Base-by-base conservation (phyloP, 2,113 vertebrate species). In the Channa maculata region DNA sequence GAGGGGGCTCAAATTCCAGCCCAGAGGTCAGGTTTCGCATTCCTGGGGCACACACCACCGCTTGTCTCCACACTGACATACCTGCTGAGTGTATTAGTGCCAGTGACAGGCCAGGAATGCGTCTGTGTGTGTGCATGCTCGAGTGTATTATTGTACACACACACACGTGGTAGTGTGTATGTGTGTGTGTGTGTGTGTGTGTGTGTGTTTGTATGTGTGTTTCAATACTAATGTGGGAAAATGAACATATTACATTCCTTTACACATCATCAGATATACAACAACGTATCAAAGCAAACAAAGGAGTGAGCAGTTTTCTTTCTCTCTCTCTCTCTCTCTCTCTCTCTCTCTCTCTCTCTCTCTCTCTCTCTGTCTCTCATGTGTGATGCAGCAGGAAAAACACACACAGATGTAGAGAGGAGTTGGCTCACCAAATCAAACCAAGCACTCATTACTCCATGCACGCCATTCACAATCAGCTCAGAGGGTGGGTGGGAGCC, bases 11-110 rank as follows among this genome's bases (percentile, higher is more conserved):
- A 71, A 80, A 91, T 93, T 91, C 89, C 88, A 87, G 80, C 74
- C 77, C 64, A 81, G 84, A 88, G 93, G 92, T 94, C 91, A 91
- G 88, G 85, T 94, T 94, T 92, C 92, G 72, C 94, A 94, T 95
- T 95, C 94, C 92, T 90, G 89, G 88, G 91, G 80, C 77, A 86
- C 89, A 90, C 89, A 93, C 88, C 86, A 84, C 85, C 59, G 90
- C 86, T 90, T 92, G 91, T 92, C 86, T 93, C 90, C 89, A 87
- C 79, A 72, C 88, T 85, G 85, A 90, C 91, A 93, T 94, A 93
- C 92, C 93, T 93, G 89, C 86, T 78, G 85, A 83, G 85, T 78
- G 89, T 77, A 77, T 83, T 89, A 83, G 77, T 82, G 75, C 86
- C 88, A 83, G 75, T 63, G 36, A 86, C 82, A 67, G 82, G 65